Conservation (phyloP, 2,113 vertebrate species). For the Callorhinus ursinus region DNA sequence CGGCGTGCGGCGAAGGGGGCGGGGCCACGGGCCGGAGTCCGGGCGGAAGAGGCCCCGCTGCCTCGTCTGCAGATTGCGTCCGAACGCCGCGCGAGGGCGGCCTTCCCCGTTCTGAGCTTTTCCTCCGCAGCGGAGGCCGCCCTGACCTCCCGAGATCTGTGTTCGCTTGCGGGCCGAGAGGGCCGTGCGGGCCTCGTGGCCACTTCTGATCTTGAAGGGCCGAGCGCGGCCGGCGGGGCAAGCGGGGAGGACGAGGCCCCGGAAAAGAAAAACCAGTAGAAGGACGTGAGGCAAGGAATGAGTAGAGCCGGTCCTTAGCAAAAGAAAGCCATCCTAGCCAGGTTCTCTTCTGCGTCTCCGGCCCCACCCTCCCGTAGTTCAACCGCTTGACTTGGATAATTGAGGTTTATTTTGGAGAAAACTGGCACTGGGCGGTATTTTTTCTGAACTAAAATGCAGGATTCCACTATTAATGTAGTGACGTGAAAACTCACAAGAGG, state of each 20-base stretch:
- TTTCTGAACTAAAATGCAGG: neutral
- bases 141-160: rapidly evolving
- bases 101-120: rapidly evolving
- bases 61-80: no score
- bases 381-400: neutral
- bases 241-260: neutral
- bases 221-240: neutral
- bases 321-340: rapidly evolving
- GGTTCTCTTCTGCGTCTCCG: neutral
- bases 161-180: rapidly evolving
- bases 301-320: neutral
- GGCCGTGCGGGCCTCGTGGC: neutral
- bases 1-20: neutral
- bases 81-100: no score
- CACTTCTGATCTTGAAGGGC: neutral
- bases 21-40: neutral
- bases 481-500: neutral
- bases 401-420: neutral
- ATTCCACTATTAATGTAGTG: neutral
- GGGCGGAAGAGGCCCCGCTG: neutral
- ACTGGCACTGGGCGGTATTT: neutral
- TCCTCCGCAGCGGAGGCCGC: no score
- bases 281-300: neutral
- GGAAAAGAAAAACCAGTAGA: neutral
- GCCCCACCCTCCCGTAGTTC: neutral